Base-by-base conservation (phyloP, 2,888 invertebrate species). In the Adelphocoris suturalis region DNA sequence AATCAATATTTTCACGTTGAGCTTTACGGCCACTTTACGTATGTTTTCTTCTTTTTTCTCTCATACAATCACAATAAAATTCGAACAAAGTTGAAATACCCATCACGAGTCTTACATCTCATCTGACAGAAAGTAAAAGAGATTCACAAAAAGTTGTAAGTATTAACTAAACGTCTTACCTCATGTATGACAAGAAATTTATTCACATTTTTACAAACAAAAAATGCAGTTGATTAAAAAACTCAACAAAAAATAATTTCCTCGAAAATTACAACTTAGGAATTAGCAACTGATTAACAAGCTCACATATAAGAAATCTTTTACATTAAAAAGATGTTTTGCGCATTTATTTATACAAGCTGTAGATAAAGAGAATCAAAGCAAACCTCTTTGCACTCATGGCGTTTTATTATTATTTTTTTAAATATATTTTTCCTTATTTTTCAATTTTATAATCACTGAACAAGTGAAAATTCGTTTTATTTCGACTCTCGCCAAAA, bases 301-400 rank as follows among this genome's bases (percentile, higher is more conserved):
- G 16, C 61, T 85, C 85, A 61, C 57, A 28, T 0, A 23, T 23
- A 48, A 55, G 11, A 28, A 37, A 55, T 23, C 84, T 27, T 61
- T 61, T 2, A 14, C 27, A 52, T 27, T n/a, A n/a, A 47, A 52
- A 82, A 52, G 27, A 23, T 52, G 37, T 82, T 37, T 37, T 82
- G 57, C 85, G 61, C 61, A 85, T 55, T 85, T 61, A 85, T 85
- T 85, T 37, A 48, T 85, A 85, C 85, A 85, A 85, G 85, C 85
- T 85, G 27, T 61, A 82, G 52, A 52, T 82, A 61, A 14, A 85
- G 1, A 85, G 85, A 61, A 85, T 85, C 37, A 61, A 85, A 85
- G 37, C 28, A 55, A 85, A 85, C 27, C 46, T 23, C 46, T 28
- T 80, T 55, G 85, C 85, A 55, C 85, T 19, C 19, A 16, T 14